phyloP scores from a whole-genome alignment of 2,797 vertebrate genomes.

The Lithobates sylvaticus region DNA sequence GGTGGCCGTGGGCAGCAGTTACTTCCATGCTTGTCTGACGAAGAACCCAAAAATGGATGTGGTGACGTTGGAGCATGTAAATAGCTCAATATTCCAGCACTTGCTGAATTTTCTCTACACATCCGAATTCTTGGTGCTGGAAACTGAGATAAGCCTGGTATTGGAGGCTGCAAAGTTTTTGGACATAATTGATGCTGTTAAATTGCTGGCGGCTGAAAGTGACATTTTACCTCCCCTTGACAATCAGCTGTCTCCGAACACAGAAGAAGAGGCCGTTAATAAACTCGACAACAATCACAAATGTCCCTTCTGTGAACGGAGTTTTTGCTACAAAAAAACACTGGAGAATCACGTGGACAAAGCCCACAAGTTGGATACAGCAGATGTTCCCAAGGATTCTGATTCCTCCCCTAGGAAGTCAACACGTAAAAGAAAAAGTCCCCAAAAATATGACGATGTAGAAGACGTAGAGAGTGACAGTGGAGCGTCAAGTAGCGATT shows the following conservation, averaged over 20 bases:
- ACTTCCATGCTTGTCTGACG: constrained; percentile 92
- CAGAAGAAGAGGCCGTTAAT: constrained; percentile 67
- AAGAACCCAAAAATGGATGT: constrained; percentile 84
- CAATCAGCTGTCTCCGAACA: constrained; percentile 67
- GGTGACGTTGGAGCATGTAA: constrained; percentile 91
- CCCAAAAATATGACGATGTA: constrained; percentile 81
- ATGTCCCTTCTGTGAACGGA: constrained; percentile 78
- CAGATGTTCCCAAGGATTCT: constrained; percentile 70
- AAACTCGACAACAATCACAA: constrained; percentile 73
- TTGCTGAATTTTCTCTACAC: constrained; percentile 94
- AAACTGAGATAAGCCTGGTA: constrained; percentile 85
- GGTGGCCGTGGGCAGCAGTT: constrained; percentile 95
- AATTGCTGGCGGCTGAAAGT: constrained; percentile 81
- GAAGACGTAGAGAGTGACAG: constrained; percentile 72
- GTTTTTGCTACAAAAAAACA: constrained; percentile 83
- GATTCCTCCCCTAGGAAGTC: constrained; percentile 80
- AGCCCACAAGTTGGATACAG: constrained; percentile 76
- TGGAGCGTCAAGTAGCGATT: constrained; percentile 66
- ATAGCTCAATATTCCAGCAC: constrained; percentile 88
- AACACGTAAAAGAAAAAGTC: constrained; percentile 82
- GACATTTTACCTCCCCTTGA: constrained; percentile 33
- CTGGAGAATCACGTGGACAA: constrained; percentile 81
- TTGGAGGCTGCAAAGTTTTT: constrained; percentile 92
- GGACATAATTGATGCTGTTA: constrained; percentile 94
- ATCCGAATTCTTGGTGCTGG: constrained; percentile 86